Evolutionary conservation across 2,797 vertebrate species (phyloP), one percentile per base, ranked within the genome.

Genomic region (Silurus aristotelis): DNA sequence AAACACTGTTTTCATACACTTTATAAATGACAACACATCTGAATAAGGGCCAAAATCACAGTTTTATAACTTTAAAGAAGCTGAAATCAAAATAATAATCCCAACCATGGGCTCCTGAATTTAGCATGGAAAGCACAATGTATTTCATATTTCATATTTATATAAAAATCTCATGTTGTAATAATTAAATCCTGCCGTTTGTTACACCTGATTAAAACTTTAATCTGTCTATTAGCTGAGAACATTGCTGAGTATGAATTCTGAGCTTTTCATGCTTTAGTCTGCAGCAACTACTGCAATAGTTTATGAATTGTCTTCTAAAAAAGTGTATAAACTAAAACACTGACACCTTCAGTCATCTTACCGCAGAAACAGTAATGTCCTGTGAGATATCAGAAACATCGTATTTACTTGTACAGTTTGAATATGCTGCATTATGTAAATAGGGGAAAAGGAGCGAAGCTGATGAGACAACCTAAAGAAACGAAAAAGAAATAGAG

Each of bases 341-440:
- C 17, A 64, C 22, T 25, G 75, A 83, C 61, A 75, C 85, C 61
- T 93, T 98, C 97, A 92, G 97, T 97, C 93, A 97, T 97, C 91
- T 99, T 97, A 96, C 97, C 98, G 97, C 97, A 99, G 89, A 97
- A 97, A 91, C 97, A 98, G 89, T 98, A 97, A 89, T 98, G 96
- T 92, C 98, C 97, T 60, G 97, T 97, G 92, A 99, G 93, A 88
- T 97, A 97, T 93, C 98, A 97, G 94, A 98, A 98, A 94, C 97
- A 98, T 98, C 96, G 92, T 97, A 99, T 93, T 97, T 98, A 90
- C 96, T 96, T 85, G 96, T 96, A 93, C 97, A 98, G 94, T 98
- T 99, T 97, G 97, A 98, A 92, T 98, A 92, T 97, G 97, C 93
- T 98, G 97, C 97, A 61, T 12, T 98, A 91, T 73, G 83, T 87